phyloP scores from a whole-genome alignment of 2,113 vertebrate genomes.

The Upupa epops region DNA sequence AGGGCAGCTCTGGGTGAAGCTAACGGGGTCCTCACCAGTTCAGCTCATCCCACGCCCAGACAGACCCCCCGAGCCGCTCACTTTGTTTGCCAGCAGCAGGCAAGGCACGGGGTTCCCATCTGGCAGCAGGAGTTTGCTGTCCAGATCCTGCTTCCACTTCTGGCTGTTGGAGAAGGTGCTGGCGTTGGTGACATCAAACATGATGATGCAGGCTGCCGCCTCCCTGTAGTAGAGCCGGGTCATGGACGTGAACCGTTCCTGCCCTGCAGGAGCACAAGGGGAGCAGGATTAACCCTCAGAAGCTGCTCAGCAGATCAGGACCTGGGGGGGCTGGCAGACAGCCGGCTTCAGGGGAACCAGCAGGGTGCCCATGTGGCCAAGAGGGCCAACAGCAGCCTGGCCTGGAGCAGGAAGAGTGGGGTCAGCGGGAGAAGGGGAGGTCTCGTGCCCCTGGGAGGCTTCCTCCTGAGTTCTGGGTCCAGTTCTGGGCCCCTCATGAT shows the following conservation, averaged over 20 bases:
- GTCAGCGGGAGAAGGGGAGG: no score
- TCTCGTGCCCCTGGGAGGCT: no score
- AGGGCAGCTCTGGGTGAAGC: not conserved
- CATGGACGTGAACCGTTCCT: constrained; percentile 91
- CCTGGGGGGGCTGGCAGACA: no score
- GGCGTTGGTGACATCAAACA: constrained; percentile 86
- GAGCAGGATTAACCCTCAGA: accelerated
- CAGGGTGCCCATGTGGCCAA: no score
- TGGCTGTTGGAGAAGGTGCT: constrained; percentile 83
- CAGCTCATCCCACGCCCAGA: accelerated
- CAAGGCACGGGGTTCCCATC: constrained; percentile 81
- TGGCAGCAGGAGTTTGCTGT: constrained; percentile 79
- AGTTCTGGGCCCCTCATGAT: no score
- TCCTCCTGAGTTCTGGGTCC: no score
- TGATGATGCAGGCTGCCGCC: constrained; percentile 81
- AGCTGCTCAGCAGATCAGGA: no score
- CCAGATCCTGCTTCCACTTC: constrained; percentile 88
- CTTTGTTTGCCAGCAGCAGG: constrained; percentile 90
- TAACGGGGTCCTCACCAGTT: not conserved
- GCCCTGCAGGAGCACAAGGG: constrained; percentile 67
- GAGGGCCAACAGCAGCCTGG: no score
- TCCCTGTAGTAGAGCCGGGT: constrained; percentile 87
- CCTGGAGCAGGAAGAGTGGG: no score
- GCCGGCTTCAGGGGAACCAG: no score
- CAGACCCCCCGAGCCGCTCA: not conserved